Evolutionary conservation across 2,797 vertebrate species (phyloP), one percentile per base, ranked within the genome.

Genomic region (Nothura maculosa): DNA sequence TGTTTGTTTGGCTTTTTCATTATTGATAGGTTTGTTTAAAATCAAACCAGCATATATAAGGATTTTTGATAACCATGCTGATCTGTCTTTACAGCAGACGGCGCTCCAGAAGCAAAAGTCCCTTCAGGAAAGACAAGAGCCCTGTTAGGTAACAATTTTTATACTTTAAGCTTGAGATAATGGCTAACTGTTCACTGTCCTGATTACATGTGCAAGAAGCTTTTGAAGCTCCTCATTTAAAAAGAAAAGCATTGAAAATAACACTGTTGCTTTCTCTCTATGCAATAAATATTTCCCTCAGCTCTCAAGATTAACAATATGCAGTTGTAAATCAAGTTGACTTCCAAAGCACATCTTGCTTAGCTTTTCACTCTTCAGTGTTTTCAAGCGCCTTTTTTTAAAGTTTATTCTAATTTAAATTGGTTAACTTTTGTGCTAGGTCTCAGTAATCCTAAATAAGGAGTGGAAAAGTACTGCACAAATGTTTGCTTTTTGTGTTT

Each of bases 111-210:
- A 99, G 99, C 96, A 99, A 98, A 98, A 99, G 99, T 95, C 99
- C 99, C n/a, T 97, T 99, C 95, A 99, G 97, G 96, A 99, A 98
- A 98, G 99, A 99, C 94, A 99, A 99, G 97, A 99, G 99, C 94
- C 99, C 99, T 30, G 97, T 99, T 90, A 98, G 99, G 99, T 99
- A 98, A 83, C 90, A 84, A 60, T 48, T 81, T 42, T 62, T 42
- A 45, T 2, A 1, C 1, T 4, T 83, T 15, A 47, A 81, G 24
- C 20, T 78, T 50, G 45, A 62, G 70, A 40, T 69, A 78, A 55
- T 34, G 16, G 12, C 11, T 50, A 27, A 6, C 18, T 85, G 2
- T 15, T 60, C 92, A 20, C 32, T 76, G 14, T 84, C 16, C n/a
- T 58, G 28, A 8, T 74, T 66, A 7, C 1, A 6, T 13, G 57